These are phyloP conservation scores for Protaetia brevitarsis DNA, from an alignment of 1,140 invertebrate species.

Conservation along the genomic window DNA sequence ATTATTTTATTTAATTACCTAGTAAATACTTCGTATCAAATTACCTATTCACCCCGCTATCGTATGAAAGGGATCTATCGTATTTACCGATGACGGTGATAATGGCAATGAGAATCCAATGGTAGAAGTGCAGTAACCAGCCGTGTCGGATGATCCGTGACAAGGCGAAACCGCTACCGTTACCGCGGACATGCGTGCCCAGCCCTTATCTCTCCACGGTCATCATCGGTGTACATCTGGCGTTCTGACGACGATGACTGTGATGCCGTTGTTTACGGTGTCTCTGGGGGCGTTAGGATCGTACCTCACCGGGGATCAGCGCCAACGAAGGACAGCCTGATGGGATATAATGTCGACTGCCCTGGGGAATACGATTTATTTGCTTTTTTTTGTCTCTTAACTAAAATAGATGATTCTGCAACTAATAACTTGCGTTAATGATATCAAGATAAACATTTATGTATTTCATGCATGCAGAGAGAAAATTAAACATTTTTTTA, in stretches of 20 bases:
- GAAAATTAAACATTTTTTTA: too few species aligned
- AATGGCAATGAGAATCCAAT: constrained; percentile 28
- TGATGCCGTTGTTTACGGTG: not conserved
- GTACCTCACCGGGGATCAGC: not conserved
- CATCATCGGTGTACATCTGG: constrained; percentile 27
- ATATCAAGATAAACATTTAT: not conserved
- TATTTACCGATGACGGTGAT: not conserved
- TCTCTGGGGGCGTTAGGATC: not conserved
- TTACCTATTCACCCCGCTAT: too few species aligned
- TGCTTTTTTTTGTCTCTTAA: constrained; percentile 2
- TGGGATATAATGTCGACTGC: not conserved
- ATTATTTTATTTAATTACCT: too few species aligned
- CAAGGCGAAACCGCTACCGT: constrained; percentile 14
- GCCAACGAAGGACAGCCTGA: not conserved
- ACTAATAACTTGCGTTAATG: not conserved
- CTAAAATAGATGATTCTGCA: not conserved
- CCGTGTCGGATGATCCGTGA: constrained; percentile 28
- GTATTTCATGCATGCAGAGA: not conserved
- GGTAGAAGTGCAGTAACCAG: constrained; percentile 24
- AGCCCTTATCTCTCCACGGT: constrained; percentile 27
- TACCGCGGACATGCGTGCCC: not conserved
- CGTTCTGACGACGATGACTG: not conserved
- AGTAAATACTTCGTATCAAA: too few species aligned
- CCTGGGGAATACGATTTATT: not conserved
- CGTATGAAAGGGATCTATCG: too few species aligned